A percentile compares a stretch with the other conserved stretches of the same genome.
These are phyloP conservation scores for Heteropelma amictum DNA, from an alignment of 2,888 invertebrate genomes.

Conservation along the genomic window DNA sequence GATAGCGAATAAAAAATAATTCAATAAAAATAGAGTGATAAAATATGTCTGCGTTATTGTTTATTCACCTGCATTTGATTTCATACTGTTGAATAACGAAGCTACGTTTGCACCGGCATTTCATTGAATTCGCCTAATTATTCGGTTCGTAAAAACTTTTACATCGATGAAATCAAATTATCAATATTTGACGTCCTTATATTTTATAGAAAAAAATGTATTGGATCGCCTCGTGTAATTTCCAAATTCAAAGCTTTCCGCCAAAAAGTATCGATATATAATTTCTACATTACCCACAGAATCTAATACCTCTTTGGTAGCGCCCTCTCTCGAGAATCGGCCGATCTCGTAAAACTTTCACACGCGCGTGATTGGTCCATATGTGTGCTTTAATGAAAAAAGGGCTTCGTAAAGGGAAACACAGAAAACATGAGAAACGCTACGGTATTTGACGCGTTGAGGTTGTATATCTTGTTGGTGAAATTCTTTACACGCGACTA, in stretches of 20 bases:
- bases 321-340: neutral
- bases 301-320: neutral
- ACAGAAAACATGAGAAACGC: constrained; percentile 4
- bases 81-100: neutral
- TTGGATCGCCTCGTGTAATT: too few relatives aligned
- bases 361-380: neutral
- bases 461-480: neutral
- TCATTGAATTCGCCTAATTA: too few relatives aligned
- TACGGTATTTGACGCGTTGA: constrained; percentile 7
- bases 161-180: neutral
- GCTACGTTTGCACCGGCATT: too few relatives aligned
- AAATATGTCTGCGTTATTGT: neutral
- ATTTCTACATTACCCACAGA: neutral
- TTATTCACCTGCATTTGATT: neutral
- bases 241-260: too few relatives aligned
- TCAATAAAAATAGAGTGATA: constrained; percentile 43
- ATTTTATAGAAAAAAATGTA: neutral
- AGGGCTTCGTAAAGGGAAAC: neutral
- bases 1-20: constrained; percentile 21
- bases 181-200: neutral
- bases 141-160: too few relatives aligned
- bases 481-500: neutral
- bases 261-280: too few relatives aligned
- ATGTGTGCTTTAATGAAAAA: neutral
- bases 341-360: too few relatives aligned